Evolutionary conservation across 2,888 invertebrate species (phyloP), one percentile per base, ranked within the genome.

Genomic region (Cremastinae sp.): DNA sequence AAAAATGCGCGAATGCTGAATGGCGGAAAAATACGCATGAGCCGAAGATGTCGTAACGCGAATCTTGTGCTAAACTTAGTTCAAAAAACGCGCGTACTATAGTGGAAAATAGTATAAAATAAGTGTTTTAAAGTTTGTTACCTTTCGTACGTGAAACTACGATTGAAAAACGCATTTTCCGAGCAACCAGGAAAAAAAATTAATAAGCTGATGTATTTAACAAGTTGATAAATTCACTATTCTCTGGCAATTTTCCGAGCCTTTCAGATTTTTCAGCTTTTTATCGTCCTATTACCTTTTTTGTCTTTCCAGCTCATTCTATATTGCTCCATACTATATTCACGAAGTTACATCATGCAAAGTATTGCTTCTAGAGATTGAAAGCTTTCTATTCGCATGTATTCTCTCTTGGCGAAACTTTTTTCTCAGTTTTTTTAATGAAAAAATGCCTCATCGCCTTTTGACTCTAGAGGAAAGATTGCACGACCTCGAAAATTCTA

Each of bases 331-430:
- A 43, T 45, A 43, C 14, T 18, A n/a, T n/a, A n/a, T n/a, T 9
- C 36, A 3, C 14, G 8, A 4, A 16, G 8, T 59, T 59, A 16
- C 22, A 18, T 28, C 36, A 22, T 38, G 68, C 10, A 64, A 62
- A 74, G 56, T 68, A 74, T 61, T 74, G 59, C 66, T 5, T 5
- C 12, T 10, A 18, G 49, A 49, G 53, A 53, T 41, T 66, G 49
- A 47, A 69, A 74, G 68, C 74, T 74, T 74, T 74, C 51, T 62
- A 62, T 56, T 69, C 68, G 38, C 54, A 49, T 20, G 54, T 38
- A 54, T 56, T 61, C 54, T 45, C 22, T 12, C 68, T 56, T 51
- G 14, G 61, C 61, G 62, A 38, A n/a, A n/a, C n/a, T 18, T 68
- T 28, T 51, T 53, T 22, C 53, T 18, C 36, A 66, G 41, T 65